Evolutionary conservation across 30 jellyfish, hydroid and myxozoan species (phyloP).

Genomic region (Mastigias papua): DNA sequence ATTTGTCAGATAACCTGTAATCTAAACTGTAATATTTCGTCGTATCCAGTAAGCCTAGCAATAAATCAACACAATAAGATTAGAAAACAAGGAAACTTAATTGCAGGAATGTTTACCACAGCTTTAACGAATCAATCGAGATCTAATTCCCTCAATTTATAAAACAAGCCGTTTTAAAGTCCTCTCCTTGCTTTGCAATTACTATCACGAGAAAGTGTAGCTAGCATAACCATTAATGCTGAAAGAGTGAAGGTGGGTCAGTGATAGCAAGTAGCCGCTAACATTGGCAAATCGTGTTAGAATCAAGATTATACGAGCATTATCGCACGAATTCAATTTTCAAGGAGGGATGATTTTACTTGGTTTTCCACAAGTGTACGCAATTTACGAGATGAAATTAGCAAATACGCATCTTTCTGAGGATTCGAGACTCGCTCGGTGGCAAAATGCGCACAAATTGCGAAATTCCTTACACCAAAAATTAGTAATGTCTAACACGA

Average conservation of each 20-base stretch:
- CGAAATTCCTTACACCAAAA: neutral
- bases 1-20: slow-evolving; percentile 26
- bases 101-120: slow-evolving; percentile 31
- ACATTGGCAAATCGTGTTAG: neutral
- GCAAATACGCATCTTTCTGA: neutral
- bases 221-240: slow-evolving; percentile 1
- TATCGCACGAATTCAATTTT: slow-evolving; percentile 19
- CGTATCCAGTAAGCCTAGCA: slow-evolving; percentile 11
- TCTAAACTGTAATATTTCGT: slow-evolving; percentile 28
- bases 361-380: neutral
- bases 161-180: slow-evolving; percentile 36
- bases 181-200: slow-evolving; percentile 17
- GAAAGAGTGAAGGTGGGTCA: slow-evolving; percentile 27
- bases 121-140: slow-evolving; percentile 38
- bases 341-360: neutral
- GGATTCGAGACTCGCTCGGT: neutral
- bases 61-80: slow-evolving; percentile 22
- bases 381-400: neutral
- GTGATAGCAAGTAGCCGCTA: slow-evolving; percentile 26
- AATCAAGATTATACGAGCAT: neutral
- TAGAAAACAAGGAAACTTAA: slow-evolving; percentile 11
- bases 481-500: neutral
- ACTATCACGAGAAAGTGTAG: neutral
- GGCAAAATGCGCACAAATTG: neutral
- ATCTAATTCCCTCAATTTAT: slow-evolving; percentile 26